Evolutionary conservation across 2,888 invertebrate species (phyloP).

Genomic region (Fragum whitleyi): DNA sequence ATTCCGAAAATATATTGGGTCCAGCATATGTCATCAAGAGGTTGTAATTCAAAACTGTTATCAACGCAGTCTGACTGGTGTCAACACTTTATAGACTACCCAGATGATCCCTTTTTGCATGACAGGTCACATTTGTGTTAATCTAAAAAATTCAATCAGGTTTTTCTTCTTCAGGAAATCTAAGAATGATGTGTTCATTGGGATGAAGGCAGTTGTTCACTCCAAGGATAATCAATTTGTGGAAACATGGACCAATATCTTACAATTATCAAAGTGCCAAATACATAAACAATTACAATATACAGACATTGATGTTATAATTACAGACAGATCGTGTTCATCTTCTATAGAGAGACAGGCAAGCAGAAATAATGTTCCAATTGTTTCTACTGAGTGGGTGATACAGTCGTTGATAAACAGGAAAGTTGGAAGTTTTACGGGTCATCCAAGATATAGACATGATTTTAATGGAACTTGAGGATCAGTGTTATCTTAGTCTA

Average conservation of each 20-base stretch:
- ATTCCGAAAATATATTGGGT: no score
- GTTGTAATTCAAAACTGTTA: no score
- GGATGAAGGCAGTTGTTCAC: conserved; percentile 68
- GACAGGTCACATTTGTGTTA: no score
- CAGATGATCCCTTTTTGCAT: no score
- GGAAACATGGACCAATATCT: conserved; percentile 77
- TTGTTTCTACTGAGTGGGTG: conserved; percentile 90
- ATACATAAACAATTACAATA: conserved; percentile 67
- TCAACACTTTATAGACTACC: no score
- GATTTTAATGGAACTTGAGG: conserved; percentile 22
- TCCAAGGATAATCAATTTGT: conserved; percentile 74
- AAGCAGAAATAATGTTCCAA: conserved; percentile 87
- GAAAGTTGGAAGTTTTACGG: conserved; percentile 82
- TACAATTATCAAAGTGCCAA: conserved; percentile 75
- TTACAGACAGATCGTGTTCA: conserved; percentile 89
- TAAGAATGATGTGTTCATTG: conserved; percentile 56
- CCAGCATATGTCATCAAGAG: no score
- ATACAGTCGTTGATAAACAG: conserved; percentile 90
- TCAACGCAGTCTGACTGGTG: no score
- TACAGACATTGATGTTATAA: conserved; percentile 83
- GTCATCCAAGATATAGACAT: conserved; percentile 76
- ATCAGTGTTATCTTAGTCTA: neutral
- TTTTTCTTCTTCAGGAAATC: conserved; percentile 70
- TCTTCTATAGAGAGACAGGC: conserved; percentile 87
- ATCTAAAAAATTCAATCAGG: no score